These are phyloP conservation scores for Copidosoma aretas DNA, from an alignment of 2,888 invertebrate genomes.

Conservation along the genomic window DNA sequence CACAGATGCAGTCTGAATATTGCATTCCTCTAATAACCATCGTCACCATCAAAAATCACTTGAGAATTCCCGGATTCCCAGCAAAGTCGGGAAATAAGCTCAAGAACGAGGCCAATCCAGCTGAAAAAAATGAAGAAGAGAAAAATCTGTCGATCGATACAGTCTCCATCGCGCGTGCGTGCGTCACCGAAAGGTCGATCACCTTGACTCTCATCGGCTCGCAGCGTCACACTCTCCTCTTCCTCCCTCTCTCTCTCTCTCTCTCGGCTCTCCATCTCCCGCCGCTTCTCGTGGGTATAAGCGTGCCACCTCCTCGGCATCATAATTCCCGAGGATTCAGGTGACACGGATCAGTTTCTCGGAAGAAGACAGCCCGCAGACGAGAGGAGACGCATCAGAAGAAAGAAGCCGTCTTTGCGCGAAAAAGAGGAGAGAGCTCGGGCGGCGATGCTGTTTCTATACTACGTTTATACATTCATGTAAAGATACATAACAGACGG, in stretches of 20 bases:
- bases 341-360: conserved; percentile 53
- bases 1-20: too few species aligned
- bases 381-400: conserved; percentile 7
- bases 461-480: conserved; percentile 8
- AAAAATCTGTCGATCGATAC: too few species aligned
- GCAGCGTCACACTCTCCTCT: conserved; percentile 23
- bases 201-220: conserved; percentile 35
- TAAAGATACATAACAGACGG: not conserved
- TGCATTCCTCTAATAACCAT: too few species aligned
- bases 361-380: conserved; percentile 32
- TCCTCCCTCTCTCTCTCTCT: conserved; percentile 1
- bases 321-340: conserved; percentile 35
- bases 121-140: too few species aligned
- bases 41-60: too few species aligned
- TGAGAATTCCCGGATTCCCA: too few species aligned
- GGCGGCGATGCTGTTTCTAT: conserved; percentile 10
- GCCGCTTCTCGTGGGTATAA: not conserved
- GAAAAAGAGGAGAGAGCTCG: conserved; percentile 8
- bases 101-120: too few species aligned
- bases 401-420: not conserved
- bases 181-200: conserved; percentile 48
- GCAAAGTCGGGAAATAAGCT: too few species aligned
- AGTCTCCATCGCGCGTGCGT: too few species aligned
- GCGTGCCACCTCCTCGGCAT: not conserved
- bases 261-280: not conserved